Evolutionary conservation across 2,888 invertebrate species (phyloP), one percentile per base, ranked within the genome.

Genomic region (Isotomurus palustris): DNA sequence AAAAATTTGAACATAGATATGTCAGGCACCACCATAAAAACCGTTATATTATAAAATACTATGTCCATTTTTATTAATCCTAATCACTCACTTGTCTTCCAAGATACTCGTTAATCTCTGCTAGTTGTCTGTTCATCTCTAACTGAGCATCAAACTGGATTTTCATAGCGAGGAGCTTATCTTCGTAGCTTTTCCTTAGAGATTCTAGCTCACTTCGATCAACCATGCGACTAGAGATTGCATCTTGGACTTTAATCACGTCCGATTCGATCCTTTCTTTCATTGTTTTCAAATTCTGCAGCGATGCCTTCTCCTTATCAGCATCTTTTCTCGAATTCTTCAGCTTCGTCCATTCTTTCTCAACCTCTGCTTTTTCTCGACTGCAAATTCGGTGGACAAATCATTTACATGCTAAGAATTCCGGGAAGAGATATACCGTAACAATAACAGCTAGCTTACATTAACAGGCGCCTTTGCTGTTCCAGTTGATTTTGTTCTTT

Each of bases 221-320:
- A 10, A 65, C 56, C 29, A 55, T 59, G 21, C 57, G 59, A 25
- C 64, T 58, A 25, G 53, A 54, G 12, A 64, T 56, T 2, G 62
- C 60, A 38, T 53, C 53, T 56, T 58, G 59, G n/a, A 66, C 50
- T n/a, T 44, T 38, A 28, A 57, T 21, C 22, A 66, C 40, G 47
- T 66, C 66, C 14, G 54, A n/a, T 45, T 66, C 63, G 4, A 66
- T 45, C 10, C 56, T 48, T 19, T 61, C 61, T 47, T 66, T 66
- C 43, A 52, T 45, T 43, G 28, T 60, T 12, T 52, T 48, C 21
- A 66, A 38, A 47, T 60, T 53, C 29, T 59, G 32, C 10, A 63
- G 40, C 6, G 57, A 51, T 4, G 40, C 35, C 29, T 59, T 58
- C 24, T 58, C 57, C 3, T 35, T 44, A 21, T 57, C 57, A 27